Conservation (phyloP, 2,113 vertebrate species). For the Apistogramma diplotaenia region DNA sequence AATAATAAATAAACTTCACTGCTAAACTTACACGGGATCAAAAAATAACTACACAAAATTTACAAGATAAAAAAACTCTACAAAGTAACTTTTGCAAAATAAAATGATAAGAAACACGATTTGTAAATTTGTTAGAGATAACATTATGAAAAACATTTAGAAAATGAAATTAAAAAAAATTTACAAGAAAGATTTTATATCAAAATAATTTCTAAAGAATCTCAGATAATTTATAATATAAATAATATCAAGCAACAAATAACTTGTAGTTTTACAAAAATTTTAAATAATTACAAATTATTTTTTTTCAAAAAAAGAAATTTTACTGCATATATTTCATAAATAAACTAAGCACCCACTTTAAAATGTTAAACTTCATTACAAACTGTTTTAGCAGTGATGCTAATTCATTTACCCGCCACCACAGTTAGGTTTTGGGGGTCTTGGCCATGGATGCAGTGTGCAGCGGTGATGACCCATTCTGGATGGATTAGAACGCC, state of each 20-base stretch:
- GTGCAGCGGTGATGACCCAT: constrained; percentile 89
- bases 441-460: constrained; percentile 77
- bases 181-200: not conserved
- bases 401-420: constrained; percentile 75
- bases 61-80: not conserved
- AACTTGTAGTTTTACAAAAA: too few relatives aligned
- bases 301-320: too few relatives aligned
- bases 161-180: not conserved
- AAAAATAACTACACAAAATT: too few relatives aligned
- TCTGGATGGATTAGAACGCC: constrained; percentile 76
- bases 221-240: too few relatives aligned
- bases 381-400: not conserved
- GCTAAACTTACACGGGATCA: too few relatives aligned
- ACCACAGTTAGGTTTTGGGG: constrained; percentile 59
- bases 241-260: too few relatives aligned
- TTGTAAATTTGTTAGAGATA: not conserved
- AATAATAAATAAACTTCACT: not conserved
- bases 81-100: not conserved
- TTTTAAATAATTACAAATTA: too few relatives aligned
- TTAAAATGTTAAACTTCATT: too few relatives aligned
- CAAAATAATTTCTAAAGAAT: too few relatives aligned
- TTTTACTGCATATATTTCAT: too few relatives aligned
- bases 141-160: not conserved
- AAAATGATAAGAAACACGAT: not conserved
- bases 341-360: too few relatives aligned